These are phyloP conservation scores for Boloria selene DNA, from an alignment of 2,888 invertebrate species.

Conservation along the genomic window DNA sequence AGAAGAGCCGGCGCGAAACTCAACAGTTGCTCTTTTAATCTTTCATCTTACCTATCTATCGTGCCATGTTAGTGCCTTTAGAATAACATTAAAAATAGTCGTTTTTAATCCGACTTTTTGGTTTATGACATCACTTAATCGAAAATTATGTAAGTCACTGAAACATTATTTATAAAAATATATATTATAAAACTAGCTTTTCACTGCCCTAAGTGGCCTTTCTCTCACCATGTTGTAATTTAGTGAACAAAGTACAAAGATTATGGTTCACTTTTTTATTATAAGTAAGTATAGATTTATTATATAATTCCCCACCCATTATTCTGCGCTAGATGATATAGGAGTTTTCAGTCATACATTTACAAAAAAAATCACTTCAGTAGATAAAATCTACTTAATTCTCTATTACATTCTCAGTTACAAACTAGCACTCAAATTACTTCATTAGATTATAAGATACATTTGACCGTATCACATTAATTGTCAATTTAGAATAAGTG, in stretches of 20 bases:
- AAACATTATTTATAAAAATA: constrained; percentile 25
- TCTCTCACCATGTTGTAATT: constrained; percentile 33
- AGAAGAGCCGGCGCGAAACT: too few species aligned
- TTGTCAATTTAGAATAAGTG: constrained; percentile 50
- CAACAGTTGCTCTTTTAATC: neutral
- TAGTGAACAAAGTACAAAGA: constrained; percentile 70
- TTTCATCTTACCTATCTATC: constrained; percentile 29
- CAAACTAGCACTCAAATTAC: constrained; percentile 59
- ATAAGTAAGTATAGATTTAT: constrained; percentile 61
- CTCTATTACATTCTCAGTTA: constrained; percentile 56
- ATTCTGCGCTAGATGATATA: constrained; percentile 54
- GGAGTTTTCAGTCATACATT: constrained; percentile 53
- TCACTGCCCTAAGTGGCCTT: constrained; percentile 32
- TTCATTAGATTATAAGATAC: constrained; percentile 61
- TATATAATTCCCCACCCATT: constrained; percentile 55
- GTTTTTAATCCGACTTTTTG: constrained; percentile 27
- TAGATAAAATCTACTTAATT: constrained; percentile 76
- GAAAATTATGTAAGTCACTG: constrained; percentile 14
- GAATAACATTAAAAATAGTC: constrained; percentile 7
- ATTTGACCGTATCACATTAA: constrained; percentile 52
- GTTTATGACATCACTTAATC: constrained; percentile 26
- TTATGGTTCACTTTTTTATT: constrained; percentile 52
- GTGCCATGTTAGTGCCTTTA: constrained; percentile 31
- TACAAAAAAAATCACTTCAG: constrained; percentile 39
- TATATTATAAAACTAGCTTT: too few species aligned